Percentiles rank a stretch among this genome's conserved stretches.
Conservation (phyloP, 2,797 vertebrate genomes). For the Megaceryle alcyon region DNA sequence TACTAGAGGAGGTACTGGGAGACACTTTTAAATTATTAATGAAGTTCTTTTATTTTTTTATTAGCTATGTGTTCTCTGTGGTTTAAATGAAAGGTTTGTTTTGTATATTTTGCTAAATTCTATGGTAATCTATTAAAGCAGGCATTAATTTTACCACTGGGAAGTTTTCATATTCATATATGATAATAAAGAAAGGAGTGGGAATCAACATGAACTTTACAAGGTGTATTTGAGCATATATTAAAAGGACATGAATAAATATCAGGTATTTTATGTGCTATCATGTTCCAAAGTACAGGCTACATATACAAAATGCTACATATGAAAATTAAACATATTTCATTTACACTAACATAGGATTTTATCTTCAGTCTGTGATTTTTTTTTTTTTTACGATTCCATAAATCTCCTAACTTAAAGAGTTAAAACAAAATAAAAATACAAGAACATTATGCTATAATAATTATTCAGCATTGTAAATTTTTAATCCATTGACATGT, state of each 20-base stretch:
- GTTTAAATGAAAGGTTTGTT: neutral
- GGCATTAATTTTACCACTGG: neutral
- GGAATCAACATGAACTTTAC: neutral
- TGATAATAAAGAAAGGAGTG: neutral
- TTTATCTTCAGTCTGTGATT: neutral
- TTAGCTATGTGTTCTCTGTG: neutral
- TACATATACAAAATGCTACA: neutral
- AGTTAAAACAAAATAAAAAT: neutral
- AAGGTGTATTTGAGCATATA: neutral
- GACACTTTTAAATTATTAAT: neutral
- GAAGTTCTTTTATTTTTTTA: too few relatives aligned
- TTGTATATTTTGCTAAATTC: neutral
- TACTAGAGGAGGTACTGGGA: neutral
- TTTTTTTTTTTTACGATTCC: neutral
- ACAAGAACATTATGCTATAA: neutral
- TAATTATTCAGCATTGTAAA: neutral
- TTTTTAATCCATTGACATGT: neutral
- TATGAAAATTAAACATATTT: neutral
- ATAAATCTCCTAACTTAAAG: neutral
- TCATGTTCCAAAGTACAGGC: neutral
- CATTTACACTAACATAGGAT: neutral
- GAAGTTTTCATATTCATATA: neutral
- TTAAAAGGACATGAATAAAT: neutral
- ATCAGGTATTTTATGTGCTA: neutral
- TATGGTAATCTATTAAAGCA: neutral